Evolutionary conservation across 1,140 invertebrate species (phyloP).

Genomic region (Cyphomyrmex costatus): DNA sequence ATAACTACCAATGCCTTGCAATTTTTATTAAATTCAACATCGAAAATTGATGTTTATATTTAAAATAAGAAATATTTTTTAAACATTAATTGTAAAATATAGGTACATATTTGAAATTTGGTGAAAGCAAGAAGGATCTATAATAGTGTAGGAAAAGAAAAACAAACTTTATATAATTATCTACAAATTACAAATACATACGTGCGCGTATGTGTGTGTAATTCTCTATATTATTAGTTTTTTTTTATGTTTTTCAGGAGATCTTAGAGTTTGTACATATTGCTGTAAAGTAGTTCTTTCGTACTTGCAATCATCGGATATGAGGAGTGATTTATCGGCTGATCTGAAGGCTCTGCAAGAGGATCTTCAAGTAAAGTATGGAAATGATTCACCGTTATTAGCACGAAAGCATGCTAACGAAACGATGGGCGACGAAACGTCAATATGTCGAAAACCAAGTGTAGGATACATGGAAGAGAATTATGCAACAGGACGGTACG

Average conservation of each 20-base stretch:
- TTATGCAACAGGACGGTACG: conserved; percentile 89
- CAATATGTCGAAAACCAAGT: conserved; percentile 88
- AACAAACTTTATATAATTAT: too few relatives aligned
- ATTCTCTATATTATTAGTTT: background rate
- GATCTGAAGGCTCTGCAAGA: conserved; percentile 94
- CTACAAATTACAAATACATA: background rate
- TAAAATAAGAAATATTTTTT: too few relatives aligned
- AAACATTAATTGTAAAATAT: too few relatives aligned
- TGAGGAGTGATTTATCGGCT: conserved; percentile 91
- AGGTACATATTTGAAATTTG: too few relatives aligned
- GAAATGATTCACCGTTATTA: conserved; percentile 81
- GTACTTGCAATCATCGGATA: conserved; percentile 94
- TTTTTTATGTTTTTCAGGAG: conserved; percentile 87
- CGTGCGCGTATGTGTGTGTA: background rate
- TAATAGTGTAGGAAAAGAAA: too few relatives aligned
- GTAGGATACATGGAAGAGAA: conserved; percentile 93
- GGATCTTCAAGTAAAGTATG: conserved; percentile 91
- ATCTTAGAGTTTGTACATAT: conserved; percentile 96
- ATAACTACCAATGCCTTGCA: too few relatives aligned
- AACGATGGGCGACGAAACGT: conserved; percentile 77
- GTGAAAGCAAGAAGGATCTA: too few relatives aligned
- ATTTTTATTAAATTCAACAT: too few relatives aligned
- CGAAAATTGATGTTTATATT: too few relatives aligned
- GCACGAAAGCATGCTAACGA: conserved; percentile 77
- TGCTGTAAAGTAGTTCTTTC: conserved; percentile 97